Conservation (phyloP, 2,797 vertebrate species). For the Carapus acus region DNA sequence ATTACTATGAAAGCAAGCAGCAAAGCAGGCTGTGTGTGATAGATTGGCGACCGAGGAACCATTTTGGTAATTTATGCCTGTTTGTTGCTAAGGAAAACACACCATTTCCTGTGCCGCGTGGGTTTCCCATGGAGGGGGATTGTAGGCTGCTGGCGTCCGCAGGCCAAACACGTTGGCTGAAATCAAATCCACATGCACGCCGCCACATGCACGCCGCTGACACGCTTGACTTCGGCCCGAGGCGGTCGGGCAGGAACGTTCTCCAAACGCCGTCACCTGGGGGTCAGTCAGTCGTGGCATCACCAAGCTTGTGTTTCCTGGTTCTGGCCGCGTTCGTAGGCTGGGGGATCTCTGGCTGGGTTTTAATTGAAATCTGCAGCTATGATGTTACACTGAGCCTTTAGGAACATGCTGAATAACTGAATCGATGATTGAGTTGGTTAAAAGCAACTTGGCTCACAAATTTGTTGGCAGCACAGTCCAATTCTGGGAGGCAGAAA, state of each 20-base stretch:
- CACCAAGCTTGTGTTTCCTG: constrained; percentile 56
- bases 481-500: constrained; percentile 26
- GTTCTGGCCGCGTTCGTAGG: constrained; percentile 42
- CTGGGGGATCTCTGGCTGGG: constrained; percentile 25
- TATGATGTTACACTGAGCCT: constrained; percentile 47
- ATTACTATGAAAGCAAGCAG: constrained; percentile 43
- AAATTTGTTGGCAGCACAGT: constrained; percentile 33
- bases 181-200: constrained; percentile 70
- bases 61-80: constrained; percentile 57
- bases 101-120: constrained; percentile 51
- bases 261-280: constrained; percentile 58
- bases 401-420: constrained; percentile 43
- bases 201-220: constrained; percentile 62
- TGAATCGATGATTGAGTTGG: constrained; percentile 36
- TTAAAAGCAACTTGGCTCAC: constrained; percentile 28
- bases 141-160: constrained; percentile 32
- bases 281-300: constrained; percentile 61
- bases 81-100: constrained; percentile 64
- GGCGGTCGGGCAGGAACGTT: constrained; percentile 42
- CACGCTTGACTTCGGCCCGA: constrained; percentile 53
- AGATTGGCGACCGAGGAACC: constrained; percentile 37
- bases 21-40: constrained; percentile 47
- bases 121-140: constrained; percentile 52
- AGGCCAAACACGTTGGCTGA: constrained; percentile 53
- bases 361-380: constrained; percentile 46